Evolutionary conservation across 2,888 invertebrate genomes (phyloP).

Genomic region (Drosophila macrospina): DNA sequence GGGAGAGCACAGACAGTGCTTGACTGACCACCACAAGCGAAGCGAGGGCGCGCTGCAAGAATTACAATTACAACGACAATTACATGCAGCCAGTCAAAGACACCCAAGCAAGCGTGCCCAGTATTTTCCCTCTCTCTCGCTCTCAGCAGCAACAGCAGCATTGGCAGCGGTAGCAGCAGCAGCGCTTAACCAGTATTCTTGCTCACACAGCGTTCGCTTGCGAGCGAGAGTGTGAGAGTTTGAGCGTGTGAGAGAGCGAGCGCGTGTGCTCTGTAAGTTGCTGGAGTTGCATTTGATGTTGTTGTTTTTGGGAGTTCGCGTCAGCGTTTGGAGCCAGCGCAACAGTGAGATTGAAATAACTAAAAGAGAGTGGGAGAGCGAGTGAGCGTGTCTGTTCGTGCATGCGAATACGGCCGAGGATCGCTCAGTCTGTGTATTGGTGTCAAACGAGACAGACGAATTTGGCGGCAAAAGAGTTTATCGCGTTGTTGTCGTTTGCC

Average conservation of each 20-base stretch:
- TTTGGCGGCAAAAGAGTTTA: slow-evolving; percentile 38
- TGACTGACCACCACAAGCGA: slow-evolving; percentile 52
- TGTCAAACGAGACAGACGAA: slow-evolving; percentile 58
- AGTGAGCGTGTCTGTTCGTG: slow-evolving; percentile 35
- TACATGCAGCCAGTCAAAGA: slow-evolving; percentile 36
- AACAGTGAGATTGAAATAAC: slow-evolving; percentile 5
- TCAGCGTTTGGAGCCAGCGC: slow-evolving; percentile 40
- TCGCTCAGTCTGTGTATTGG: slow-evolving; percentile 64
- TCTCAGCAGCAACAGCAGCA: background rate
- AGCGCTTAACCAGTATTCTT: slow-evolving; percentile 46
- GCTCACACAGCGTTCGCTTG: slow-evolving; percentile 4
- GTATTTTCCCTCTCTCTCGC: slow-evolving; percentile 34
- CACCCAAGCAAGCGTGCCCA: slow-evolving; percentile 32
- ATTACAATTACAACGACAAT: slow-evolving; percentile 67
- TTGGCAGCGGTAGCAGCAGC: slow-evolving; percentile 1
- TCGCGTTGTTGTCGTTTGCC: slow-evolving; percentile 12
- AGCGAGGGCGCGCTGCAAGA: slow-evolving; percentile 58
- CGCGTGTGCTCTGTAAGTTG: slow-evolving; percentile 1
- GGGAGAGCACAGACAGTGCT: slow-evolving; percentile 21
- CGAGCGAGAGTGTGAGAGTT: slow-evolving; percentile 21
- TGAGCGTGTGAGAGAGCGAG: too few relatives aligned
- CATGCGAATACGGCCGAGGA: slow-evolving; percentile 45
- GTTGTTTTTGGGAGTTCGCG: slow-evolving; percentile 46
- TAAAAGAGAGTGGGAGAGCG: slow-evolving; percentile 6
- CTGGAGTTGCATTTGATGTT: slow-evolving; percentile 51